These are phyloP conservation scores for Leucosticte australis DNA, from an alignment of 2,113 vertebrate genomes.

Conservation along the genomic window DNA sequence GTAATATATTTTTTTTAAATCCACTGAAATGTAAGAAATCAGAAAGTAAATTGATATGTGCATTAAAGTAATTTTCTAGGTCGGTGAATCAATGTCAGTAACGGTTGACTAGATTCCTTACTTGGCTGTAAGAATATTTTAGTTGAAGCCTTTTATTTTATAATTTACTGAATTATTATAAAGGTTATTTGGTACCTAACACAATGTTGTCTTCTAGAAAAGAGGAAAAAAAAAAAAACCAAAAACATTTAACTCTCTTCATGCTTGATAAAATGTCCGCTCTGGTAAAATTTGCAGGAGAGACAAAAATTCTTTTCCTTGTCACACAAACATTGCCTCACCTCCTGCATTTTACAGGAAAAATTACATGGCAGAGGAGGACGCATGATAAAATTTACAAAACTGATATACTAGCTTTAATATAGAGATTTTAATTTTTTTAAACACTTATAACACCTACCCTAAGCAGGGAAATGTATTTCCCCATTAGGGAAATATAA, in stretches of 20 bases:
- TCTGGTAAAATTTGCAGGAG: neutral
- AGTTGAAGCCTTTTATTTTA: constrained; percentile 58
- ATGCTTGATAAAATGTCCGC: neutral
- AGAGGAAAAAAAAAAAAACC: neutral
- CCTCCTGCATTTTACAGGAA: neutral
- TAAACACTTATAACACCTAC: neutral
- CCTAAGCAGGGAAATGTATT: neutral
- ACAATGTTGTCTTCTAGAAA: constrained; percentile 41
- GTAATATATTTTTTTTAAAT: neutral
- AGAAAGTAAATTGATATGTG: constrained; percentile 70
- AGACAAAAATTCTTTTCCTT: neutral
- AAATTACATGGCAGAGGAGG: neutral
- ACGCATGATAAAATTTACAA: neutral
- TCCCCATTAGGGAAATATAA: neutral
- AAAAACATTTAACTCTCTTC: neutral
- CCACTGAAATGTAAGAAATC: constrained; percentile 65
- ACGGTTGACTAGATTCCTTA: constrained; percentile 37
- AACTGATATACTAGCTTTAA: neutral
- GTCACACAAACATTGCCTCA: neutral
- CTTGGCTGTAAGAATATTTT: constrained; percentile 57
- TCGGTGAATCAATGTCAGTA: constrained; percentile 64
- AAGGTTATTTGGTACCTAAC: constrained; percentile 64
- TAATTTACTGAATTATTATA: constrained; percentile 64
- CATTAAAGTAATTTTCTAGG: constrained; percentile 79
- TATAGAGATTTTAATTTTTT: neutral